Conservation (phyloP, 2,113 vertebrate genomes). For the Sprattus sprattus region DNA sequence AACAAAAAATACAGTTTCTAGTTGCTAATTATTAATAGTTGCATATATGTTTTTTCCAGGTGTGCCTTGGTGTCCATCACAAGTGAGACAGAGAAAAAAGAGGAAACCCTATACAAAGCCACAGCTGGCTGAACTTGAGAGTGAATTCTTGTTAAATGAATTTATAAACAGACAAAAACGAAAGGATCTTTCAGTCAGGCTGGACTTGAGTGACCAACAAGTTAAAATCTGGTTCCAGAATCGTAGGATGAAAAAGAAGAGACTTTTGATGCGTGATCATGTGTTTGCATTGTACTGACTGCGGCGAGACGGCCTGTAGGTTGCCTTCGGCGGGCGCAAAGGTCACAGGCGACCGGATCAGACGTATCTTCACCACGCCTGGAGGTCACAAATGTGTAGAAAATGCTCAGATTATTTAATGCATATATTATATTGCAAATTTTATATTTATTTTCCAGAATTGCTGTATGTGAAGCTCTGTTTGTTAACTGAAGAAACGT, state of each 20-base stretch:
- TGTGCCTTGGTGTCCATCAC: slow-evolving; percentile 84
- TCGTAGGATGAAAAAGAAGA: slow-evolving; percentile 94
- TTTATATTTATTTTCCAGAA: neutral
- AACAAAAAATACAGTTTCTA: neutral
- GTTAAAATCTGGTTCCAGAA: slow-evolving; percentile 84
- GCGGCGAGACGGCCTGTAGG: neutral
- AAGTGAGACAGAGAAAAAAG: slow-evolving; percentile 86
- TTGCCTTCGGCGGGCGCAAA: neutral
- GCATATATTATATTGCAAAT: neutral
- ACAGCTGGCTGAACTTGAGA: slow-evolving; percentile 91
- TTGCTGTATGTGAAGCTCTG: neutral
- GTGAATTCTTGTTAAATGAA: slow-evolving; percentile 89
- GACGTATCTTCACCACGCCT: neutral
- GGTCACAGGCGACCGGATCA: neutral
- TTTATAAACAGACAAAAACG: slow-evolving; percentile 94
- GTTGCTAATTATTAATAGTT: neutral
- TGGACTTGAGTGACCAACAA: slow-evolving; percentile 82
- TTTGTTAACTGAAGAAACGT: neutral
- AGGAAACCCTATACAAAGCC: slow-evolving; percentile 92
- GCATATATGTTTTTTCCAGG: slow-evolving; percentile 64
- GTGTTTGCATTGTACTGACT: slow-evolving; percentile 74
- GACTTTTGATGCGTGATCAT: slow-evolving; percentile 86
- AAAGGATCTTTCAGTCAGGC: slow-evolving; percentile 87
- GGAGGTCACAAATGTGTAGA: neutral
- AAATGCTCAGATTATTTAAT: neutral